A percentile compares a stretch with the other conserved stretches of the same genome.
phyloP scores from a whole-genome alignment of 1,140 invertebrate genomes.

The Calliopsis andreniformis region DNA sequence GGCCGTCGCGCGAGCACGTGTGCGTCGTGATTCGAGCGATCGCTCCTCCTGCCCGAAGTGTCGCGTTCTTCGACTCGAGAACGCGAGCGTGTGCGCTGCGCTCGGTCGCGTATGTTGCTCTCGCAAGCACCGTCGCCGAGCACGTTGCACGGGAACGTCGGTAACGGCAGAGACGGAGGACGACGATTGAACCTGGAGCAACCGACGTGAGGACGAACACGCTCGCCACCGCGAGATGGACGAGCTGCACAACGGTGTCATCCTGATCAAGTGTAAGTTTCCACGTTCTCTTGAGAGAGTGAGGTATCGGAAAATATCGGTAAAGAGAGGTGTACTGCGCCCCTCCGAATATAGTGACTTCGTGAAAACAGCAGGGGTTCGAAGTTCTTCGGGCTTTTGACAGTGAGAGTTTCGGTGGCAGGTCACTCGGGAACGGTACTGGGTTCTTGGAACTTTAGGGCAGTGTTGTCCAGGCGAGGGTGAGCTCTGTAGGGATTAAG shows the following conservation, averaged over 20 bases:
- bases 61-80: not conserved
- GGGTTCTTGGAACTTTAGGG: not conserved
- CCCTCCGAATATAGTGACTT: too few relatives aligned
- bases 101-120: conserved; percentile 6
- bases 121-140: not conserved
- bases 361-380: too few relatives aligned
- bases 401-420: too few relatives aligned
- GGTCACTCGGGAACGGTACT: too few relatives aligned
- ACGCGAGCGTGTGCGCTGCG: conserved; percentile 21
- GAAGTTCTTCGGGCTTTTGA: too few relatives aligned
- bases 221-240: conserved; percentile 74
- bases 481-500: too few relatives aligned
- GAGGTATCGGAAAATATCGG: too few relatives aligned
- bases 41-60: conserved; percentile 12
- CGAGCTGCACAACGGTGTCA: conserved; percentile 79
- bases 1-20: conserved; percentile 60
- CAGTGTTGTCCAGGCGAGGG: too few relatives aligned
- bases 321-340: too few relatives aligned
- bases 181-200: conserved; percentile 30
- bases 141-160: conserved; percentile 19
- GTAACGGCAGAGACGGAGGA: not conserved
- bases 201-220: conserved; percentile 41
- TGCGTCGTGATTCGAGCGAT: conserved; percentile 50
- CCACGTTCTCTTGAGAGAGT: not conserved
- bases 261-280: conserved; percentile 81